phyloP scores from a whole-genome alignment of 2,113 vertebrate species.

The Myodes glareolus region DNA sequence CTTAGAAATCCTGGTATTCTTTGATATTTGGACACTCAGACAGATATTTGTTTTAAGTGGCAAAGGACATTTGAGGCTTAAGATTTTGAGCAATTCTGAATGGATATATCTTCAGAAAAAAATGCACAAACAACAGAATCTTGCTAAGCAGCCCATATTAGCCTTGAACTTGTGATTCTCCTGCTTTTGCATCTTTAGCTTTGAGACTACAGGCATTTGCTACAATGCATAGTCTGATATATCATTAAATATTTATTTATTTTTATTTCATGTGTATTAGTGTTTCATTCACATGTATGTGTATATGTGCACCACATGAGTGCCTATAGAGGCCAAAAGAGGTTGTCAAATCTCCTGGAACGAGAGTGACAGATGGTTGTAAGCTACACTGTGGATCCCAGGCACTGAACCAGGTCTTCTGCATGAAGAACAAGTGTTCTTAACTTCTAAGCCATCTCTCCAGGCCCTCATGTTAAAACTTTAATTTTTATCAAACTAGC shows the following conservation, averaged over 20 bases:
- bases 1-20: not conserved
- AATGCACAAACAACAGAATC: not conserved
- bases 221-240: not conserved
- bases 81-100: constrained; percentile 37
- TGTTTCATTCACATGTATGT: not conserved
- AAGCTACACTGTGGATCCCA: not conserved
- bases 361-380: not conserved
- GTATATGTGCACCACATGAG: not conserved
- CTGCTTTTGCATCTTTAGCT: not conserved
- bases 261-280: not conserved
- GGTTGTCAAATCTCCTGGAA: not conserved
- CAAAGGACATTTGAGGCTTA: not conserved
- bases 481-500: constrained; percentile 12
- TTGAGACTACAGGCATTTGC: not conserved
- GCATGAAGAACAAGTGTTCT: not conserved
- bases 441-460: not conserved
- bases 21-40: not conserved
- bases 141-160: not conserved
- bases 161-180: not conserved
- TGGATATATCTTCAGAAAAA: not conserved
- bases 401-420: not conserved
- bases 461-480: not conserved
- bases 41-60: not conserved
- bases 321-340: not conserved
- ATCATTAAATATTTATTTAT: not conserved